A percentile compares a stretch with the other conserved stretches of the same genome.
Evolutionary conservation across 1,140 invertebrate genomes (phyloP).

Genomic region (Aphaenogaster rudis): DNA sequence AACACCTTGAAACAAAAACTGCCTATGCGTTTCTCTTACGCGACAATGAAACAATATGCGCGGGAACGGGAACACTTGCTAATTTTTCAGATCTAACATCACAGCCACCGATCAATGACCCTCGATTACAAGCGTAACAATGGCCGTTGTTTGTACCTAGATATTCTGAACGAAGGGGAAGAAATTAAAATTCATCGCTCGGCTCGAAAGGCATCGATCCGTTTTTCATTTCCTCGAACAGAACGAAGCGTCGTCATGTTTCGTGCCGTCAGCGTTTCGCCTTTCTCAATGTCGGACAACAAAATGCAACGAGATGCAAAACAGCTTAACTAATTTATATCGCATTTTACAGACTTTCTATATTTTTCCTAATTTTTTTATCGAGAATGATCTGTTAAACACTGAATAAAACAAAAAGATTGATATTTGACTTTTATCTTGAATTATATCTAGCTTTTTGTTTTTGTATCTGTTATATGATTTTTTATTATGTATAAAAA

Average conservation of each 20-base stretch:
- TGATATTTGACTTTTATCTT: slow-evolving; percentile 14
- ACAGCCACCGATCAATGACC: slow-evolving; percentile 59
- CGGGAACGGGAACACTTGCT: slow-evolving; percentile 45
- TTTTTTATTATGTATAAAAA: neutral
- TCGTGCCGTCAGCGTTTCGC: neutral
- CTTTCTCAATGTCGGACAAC: slow-evolving; percentile 13
- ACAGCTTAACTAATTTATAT: neutral
- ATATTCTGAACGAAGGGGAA: slow-evolving; percentile 64
- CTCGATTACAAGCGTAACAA: slow-evolving; percentile 75
- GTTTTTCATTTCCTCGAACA: slow-evolving; percentile 53
- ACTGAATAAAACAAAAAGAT: neutral
- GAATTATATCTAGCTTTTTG: neutral
- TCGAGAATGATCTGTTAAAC: neutral
- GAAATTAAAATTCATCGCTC: slow-evolving; percentile 77
- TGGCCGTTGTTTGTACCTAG: slow-evolving; percentile 72
- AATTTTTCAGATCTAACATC: slow-evolving; percentile 64
- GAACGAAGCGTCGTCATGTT: slow-evolving; percentile 12
- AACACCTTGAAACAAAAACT: neutral
- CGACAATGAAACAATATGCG: slow-evolving; percentile 23
- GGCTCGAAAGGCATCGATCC: slow-evolving; percentile 72
- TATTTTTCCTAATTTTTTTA: neutral
- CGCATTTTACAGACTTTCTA: neutral
- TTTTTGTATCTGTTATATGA: neutral
- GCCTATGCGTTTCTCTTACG: neutral
- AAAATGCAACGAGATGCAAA: neutral